Percentiles rank a stretch among this genome's conserved stretches.
These are phyloP conservation scores for Agelastica alni DNA, from an alignment of 2,888 invertebrate species.

Conservation along the genomic window DNA sequence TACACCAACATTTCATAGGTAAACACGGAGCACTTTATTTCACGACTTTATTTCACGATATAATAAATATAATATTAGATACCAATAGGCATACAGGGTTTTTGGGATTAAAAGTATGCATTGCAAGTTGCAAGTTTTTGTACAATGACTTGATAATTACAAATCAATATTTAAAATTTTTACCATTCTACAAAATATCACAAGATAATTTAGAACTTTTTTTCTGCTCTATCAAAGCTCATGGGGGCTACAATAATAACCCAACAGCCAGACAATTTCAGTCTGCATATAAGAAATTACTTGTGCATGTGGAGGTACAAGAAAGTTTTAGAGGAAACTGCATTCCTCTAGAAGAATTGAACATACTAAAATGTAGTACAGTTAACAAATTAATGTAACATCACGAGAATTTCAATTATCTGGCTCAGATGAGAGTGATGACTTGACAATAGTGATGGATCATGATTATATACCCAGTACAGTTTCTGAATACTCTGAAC, in stretches of 20 bases:
- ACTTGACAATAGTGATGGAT: neutral
- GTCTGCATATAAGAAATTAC: constrained; percentile 8
- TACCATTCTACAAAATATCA: neutral
- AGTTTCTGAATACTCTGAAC: constrained; percentile 6
- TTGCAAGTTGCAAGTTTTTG: neutral
- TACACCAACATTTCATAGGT: too few species aligned
- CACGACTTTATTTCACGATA: too few species aligned
- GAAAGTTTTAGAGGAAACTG: constrained; percentile 11
- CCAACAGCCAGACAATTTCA: constrained; percentile 3
- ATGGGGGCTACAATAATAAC: too few species aligned
- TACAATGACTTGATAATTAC: too few species aligned
- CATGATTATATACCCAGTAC: constrained; percentile 8
- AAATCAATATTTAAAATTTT: neutral
- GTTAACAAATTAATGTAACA: too few species aligned
- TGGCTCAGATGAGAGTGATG: neutral
- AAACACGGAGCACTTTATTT: too few species aligned
- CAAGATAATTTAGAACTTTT: too few species aligned
- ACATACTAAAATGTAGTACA: constrained; percentile 3
- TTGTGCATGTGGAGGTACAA: constrained; percentile 2
- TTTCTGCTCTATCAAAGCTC: too few species aligned
- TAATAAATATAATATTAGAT: too few species aligned
- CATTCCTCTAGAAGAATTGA: constrained; percentile 7
- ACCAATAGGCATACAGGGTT: neutral
- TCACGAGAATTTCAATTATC: neutral
- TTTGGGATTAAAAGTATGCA: neutral